phyloP scores from a whole-genome alignment of 2,888 invertebrate genomes.

The Tinea semifulvella region DNA sequence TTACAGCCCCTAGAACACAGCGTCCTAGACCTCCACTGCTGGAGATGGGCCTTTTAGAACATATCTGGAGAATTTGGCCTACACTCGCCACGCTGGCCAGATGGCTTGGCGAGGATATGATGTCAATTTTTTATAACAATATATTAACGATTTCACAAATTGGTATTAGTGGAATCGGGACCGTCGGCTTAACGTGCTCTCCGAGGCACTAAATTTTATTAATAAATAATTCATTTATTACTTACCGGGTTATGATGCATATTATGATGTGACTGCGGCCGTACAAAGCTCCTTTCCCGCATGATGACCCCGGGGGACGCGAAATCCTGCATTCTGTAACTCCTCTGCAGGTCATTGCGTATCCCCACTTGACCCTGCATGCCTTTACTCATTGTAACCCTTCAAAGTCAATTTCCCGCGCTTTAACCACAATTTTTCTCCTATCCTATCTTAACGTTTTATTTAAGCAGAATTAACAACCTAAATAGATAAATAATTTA shows the following conservation, averaged over 20 bases:
- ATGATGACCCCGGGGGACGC: slow-evolving; percentile 66
- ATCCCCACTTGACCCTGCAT: slow-evolving; percentile 59
- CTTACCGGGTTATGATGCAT: slow-evolving; percentile 63
- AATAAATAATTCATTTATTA: no score
- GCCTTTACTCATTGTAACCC: slow-evolving; percentile 25
- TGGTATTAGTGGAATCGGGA: no score
- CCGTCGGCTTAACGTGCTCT: no score
- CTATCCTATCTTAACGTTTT: slow-evolving; percentile 24
- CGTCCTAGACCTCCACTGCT: no score
- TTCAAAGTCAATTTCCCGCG: not conserved
- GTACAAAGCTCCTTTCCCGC: slow-evolving; percentile 76
- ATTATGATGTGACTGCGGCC: slow-evolving; percentile 67
- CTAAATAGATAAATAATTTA: slow-evolving; percentile 41
- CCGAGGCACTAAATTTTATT: no score
- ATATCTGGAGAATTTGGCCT: no score
- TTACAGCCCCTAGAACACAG: no score
- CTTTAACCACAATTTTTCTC: slow-evolving; percentile 21
- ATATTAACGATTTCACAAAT: no score
- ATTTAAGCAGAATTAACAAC: slow-evolving; percentile 14
- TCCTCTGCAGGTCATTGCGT: slow-evolving; percentile 53
- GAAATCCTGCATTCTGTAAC: slow-evolving; percentile 66
- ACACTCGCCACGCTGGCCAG: no score
- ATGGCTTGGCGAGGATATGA: no score
- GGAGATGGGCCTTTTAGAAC: no score
- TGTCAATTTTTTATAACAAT: no score